Evolutionary conservation across 2,888 invertebrate genomes (phyloP), one percentile per base, ranked within the genome.

Genomic region (Drosophila atripex): DNA sequence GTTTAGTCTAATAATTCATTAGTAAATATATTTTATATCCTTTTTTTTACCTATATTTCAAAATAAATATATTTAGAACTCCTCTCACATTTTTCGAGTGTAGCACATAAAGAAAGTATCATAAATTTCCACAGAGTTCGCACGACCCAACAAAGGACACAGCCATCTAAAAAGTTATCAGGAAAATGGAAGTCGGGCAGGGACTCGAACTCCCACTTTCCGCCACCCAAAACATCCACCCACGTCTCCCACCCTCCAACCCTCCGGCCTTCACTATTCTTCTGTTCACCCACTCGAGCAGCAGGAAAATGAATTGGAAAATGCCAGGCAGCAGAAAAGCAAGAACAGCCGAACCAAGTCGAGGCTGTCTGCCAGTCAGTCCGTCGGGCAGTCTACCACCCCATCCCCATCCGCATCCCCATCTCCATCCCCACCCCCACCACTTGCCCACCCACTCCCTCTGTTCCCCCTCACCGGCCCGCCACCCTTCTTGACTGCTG

Each of bases 131-230:
- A 32, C 30, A 16, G 52, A 35, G 66, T 45, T 53, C 39, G 38
- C 64, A 53, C 66, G 28, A 21, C 65, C 53, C 64, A 39, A 70
- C 86, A 80, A 77, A 80, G 84, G 80, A 77, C 86, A 73, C 66
- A 60, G 35, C 46, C 21, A 64, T 54, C 50, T 47, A 65, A 79
- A 78, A 83, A 80, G 76, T 83, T 80, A 86, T 80, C 86, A 80
- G 84, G 80, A 86, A 80, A 80, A 80, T 86, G 86, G 86, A 80
- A 80, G 84, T 77, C 80, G 76, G 66, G 58, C 78, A 73, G 63
- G 51, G 60, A 61, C 68, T 52, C 45, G 57, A 61, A 55, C 59
- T 55, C 58, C 66, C 60, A 57, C 57, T 55, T 55, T 47, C 16
- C 7, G 39, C 39, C 50, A 45, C 61, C 58, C 54, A 46, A 16